Evolutionary conservation across 2,113 vertebrate genomes (phyloP).

Genomic region (Lophura nycthemera): DNA sequence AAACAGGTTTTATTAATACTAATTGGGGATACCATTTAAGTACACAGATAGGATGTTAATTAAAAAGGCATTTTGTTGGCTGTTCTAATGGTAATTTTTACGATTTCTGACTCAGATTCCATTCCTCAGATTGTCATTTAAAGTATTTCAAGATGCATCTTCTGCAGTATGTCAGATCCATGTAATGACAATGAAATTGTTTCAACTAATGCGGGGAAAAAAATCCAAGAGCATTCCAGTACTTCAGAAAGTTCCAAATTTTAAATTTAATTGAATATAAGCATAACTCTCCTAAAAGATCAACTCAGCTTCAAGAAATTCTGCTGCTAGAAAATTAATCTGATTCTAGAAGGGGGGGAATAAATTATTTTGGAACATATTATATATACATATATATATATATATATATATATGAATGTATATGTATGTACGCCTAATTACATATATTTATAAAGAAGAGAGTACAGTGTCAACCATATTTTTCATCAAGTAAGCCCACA

Average conservation of each 20-base stretch:
- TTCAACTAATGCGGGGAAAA: constrained; percentile 16
- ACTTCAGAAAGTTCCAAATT: constrained; percentile 35
- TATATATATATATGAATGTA: not conserved
- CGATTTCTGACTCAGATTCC: constrained; percentile 36
- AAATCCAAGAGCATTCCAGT: not conserved
- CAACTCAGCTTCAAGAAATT: not conserved
- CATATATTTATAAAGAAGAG: not conserved
- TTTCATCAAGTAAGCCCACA: not conserved
- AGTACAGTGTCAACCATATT: not conserved
- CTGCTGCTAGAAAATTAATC: not conserved
- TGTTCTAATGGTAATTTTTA: constrained; percentile 4
- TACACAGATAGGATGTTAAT: constrained; percentile 33
- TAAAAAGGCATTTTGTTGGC: constrained; percentile 20
- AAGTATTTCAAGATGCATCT: constrained; percentile 51
- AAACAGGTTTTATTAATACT: constrained; percentile 25
- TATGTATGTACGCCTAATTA: not conserved
- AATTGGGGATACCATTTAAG: constrained; percentile 15
- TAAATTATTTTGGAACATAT: not conserved
- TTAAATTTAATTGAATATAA: constrained; percentile 15
- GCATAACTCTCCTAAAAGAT: not conserved
- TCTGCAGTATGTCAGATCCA: constrained; percentile 26
- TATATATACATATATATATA: no score
- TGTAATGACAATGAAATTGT: constrained; percentile 1
- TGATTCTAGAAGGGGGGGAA: not conserved
- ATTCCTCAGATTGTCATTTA: constrained; percentile 9